phyloP scores from a whole-genome alignment of 2,113 vertebrate species.

The Oreocharis arfaki region DNA sequence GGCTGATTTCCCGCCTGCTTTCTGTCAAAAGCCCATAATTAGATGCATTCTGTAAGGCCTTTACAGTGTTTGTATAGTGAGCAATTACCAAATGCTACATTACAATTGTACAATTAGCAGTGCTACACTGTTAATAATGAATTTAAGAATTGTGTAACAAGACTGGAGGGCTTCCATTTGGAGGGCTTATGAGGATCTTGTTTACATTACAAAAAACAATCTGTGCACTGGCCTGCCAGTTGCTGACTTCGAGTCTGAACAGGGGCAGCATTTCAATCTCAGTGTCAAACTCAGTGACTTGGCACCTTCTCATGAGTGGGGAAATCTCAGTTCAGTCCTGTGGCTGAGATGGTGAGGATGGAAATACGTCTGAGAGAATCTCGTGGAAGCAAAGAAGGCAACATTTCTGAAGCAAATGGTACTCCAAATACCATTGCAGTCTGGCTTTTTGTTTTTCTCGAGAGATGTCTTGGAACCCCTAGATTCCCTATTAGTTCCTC shows the following conservation, averaged over 20 bases:
- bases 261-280: neutral
- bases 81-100: neutral
- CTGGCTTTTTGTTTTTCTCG: neutral
- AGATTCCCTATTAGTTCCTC: neutral
- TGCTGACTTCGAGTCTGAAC: neutral
- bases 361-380: neutral
- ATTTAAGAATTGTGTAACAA: neutral
- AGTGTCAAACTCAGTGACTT: neutral
- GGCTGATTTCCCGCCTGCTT: neutral
- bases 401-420: neutral
- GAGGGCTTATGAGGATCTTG: neutral
- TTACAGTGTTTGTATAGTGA: neutral
- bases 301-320: neutral
- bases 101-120: conserved; percentile 6
- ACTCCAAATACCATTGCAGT: neutral
- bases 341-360: neutral
- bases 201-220: neutral
- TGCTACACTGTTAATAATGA: neutral
- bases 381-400: neutral
- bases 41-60: neutral
- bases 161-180: neutral
- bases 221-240: neutral
- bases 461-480: neutral
- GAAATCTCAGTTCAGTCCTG: neutral
- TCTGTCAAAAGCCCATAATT: neutral